Evolutionary conservation across 2,113 vertebrate genomes (phyloP), one percentile per base, ranked within the genome.

Genomic region (Craseonycteris thonglongyai): DNA sequence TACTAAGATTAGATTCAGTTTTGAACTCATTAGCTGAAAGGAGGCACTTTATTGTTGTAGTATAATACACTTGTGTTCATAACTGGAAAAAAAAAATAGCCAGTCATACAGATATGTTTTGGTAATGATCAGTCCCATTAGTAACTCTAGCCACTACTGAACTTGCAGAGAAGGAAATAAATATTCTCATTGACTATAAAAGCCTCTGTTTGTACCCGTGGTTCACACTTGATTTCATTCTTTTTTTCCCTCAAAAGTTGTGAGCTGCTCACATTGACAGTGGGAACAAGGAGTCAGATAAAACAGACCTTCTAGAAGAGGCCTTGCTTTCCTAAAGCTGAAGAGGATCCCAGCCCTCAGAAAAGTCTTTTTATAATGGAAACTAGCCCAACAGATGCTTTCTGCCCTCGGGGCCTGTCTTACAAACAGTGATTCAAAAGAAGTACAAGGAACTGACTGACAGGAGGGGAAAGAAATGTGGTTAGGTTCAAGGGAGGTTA

Each of bases 401-500:
- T 95, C 86, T 81, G 69, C 94, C 91, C 91, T 78, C 49, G 87
- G 71, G 91, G 71, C 83, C 88, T 92, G 80, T 76, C 63, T 93
- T 88, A 96, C 86, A 96, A 93, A 95, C 10, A 76, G 79, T 7
- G 30, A 88, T 75, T 96, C 88, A 92, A 96, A 95, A 74, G 90
- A 94, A 96, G 65, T 89, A 92, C 90, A 91, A 93, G 90, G 30
- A 69, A 78, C 71, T 93, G 78, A 96, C 94, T 83, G 94, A 95
- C 93, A 92, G 81, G 65, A 90, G 35, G 72, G n/a, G 47, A 84
- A 94, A 95, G 93, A 96, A 94, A 95, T 94, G 93, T 66, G 63
- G 47, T 54, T 92, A 85, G 82, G 96, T 96, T 97, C 93, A 96
- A 93, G 66, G 40, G 28, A 95, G 91, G 94, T 97, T 96, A 95